Percentiles rank a stretch among this genome's conserved stretches.
Evolutionary conservation across 2,888 invertebrate species (phyloP).

Genomic region (Ditula angustiorana): DNA sequence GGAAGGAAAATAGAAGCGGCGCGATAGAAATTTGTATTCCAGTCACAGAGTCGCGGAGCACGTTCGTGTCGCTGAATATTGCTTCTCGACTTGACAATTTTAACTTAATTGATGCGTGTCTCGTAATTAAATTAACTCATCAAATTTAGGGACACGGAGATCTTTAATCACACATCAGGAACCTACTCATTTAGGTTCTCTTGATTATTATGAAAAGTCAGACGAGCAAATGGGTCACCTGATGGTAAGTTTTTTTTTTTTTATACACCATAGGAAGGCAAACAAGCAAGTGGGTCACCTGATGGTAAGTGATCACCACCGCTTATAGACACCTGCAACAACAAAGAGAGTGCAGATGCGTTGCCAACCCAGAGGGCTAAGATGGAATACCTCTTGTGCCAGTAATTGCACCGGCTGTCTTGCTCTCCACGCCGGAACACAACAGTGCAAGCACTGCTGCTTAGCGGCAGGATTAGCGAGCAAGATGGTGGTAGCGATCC

Average conservation of each 20-base stretch:
- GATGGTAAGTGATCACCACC: no score
- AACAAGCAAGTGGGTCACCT: no score
- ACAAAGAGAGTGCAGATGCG: no score
- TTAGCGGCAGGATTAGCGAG: no score
- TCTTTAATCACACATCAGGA: not conserved
- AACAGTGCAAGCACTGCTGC: no score
- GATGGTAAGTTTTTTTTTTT: not conserved
- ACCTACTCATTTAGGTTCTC: not conserved
- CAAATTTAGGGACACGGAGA: not conserved
- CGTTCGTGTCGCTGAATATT: constrained; percentile 21
- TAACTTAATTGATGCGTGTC: constrained; percentile 10
- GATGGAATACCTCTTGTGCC: no score
- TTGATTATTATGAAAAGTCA: not conserved
- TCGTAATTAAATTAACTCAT: constrained; percentile 9
- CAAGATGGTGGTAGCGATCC: no score
- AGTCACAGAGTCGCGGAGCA: not conserved
- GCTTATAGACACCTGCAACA: no score
- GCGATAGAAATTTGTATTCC: constrained; percentile 4
- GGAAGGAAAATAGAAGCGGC: constrained; percentile 7
- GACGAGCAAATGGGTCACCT: not conserved
- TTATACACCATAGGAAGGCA: no score
- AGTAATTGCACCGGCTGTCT: no score
- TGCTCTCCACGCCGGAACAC: no score
- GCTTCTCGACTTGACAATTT: constrained; percentile 19
- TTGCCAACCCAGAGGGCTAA: no score